These are phyloP conservation scores for Stichopus horrens DNA, from an alignment of 53 echinoderm and acorn worm genomes.

Conservation along the genomic window DNA sequence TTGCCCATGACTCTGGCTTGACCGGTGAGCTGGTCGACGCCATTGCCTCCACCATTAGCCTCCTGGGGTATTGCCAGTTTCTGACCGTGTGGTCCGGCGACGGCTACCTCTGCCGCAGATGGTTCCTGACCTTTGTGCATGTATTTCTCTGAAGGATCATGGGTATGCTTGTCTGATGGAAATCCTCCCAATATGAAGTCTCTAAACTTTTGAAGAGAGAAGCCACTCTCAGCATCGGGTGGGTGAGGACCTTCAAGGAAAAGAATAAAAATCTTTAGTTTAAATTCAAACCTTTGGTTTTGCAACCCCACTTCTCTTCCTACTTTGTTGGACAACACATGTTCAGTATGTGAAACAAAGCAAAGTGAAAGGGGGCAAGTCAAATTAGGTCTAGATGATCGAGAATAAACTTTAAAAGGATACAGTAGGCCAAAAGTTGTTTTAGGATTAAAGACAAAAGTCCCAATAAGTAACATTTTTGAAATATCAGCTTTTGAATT, in stretches of 20 bases:
- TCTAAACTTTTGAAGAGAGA: conserved; percentile 22
- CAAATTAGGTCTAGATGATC: too few species aligned
- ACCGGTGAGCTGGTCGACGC: neutral
- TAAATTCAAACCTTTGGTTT: too few species aligned
- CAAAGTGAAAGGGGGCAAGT: too few species aligned
- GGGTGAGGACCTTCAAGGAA: conserved; percentile 10
- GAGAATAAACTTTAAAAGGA: too few species aligned
- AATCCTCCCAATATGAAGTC: conserved; percentile 8
- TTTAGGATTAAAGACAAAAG: too few species aligned
- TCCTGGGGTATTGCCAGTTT: neutral
- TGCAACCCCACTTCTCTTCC: too few species aligned
- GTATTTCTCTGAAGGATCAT: conserved; percentile 25
- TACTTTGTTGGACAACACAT: too few species aligned
- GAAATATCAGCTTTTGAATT: too few species aligned
- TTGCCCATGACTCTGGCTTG: neutral
- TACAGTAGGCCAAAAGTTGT: too few species aligned
- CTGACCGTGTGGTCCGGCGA: neutral
- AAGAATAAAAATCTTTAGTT: neutral
- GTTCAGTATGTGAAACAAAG: too few species aligned
- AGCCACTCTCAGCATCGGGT: conserved; percentile 2
- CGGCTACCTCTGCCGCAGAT: neutral
- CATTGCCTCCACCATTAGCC: too few species aligned
- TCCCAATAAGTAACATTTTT: too few species aligned
- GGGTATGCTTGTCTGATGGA: neutral
- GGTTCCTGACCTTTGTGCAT: conserved; percentile 12